A percentile compares a stretch with the other conserved stretches of the same genome.
phyloP scores from a whole-genome alignment of 2,113 vertebrate species.

The Haplochromis burtoni region DNA sequence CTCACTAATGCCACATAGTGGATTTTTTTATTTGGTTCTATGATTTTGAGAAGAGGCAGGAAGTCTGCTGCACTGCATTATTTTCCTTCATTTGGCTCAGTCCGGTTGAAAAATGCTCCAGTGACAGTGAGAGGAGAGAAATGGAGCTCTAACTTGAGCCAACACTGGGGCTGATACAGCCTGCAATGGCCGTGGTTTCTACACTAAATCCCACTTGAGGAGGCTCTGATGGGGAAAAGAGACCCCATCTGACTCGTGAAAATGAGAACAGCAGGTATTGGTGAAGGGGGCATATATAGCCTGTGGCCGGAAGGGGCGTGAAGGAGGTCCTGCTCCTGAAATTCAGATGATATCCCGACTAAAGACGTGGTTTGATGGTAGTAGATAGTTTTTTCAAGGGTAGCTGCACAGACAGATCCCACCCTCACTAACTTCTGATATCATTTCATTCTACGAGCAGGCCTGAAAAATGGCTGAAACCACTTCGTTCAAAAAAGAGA shows the following conservation, averaged over 20 bases:
- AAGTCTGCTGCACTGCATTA: background rate
- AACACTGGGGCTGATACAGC: background rate
- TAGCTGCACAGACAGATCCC: background rate
- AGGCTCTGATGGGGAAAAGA: background rate
- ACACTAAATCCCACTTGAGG: background rate
- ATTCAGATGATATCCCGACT: background rate
- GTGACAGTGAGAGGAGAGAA: background rate
- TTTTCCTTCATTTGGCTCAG: background rate
- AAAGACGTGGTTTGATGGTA: background rate
- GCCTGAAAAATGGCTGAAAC: background rate
- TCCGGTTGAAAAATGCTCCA: background rate
- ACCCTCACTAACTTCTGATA: background rate
- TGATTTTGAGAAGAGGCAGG: background rate
- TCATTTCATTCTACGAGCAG: background rate
- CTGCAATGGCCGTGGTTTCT: background rate
- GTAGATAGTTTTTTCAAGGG: background rate
- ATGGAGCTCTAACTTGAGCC: background rate
- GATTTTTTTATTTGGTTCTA: background rate
- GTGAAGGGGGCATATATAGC: background rate
- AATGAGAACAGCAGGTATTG: background rate
- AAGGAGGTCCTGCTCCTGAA: background rate
- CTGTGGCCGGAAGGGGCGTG: background rate
- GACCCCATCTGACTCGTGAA: background rate
- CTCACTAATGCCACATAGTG: background rate
- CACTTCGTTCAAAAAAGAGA: background rate